Percentiles rank a stretch among this genome's conserved stretches.
Evolutionary conservation across 1,140 invertebrate genomes (phyloP).

Genomic region (Drosophila rhopaloa): DNA sequence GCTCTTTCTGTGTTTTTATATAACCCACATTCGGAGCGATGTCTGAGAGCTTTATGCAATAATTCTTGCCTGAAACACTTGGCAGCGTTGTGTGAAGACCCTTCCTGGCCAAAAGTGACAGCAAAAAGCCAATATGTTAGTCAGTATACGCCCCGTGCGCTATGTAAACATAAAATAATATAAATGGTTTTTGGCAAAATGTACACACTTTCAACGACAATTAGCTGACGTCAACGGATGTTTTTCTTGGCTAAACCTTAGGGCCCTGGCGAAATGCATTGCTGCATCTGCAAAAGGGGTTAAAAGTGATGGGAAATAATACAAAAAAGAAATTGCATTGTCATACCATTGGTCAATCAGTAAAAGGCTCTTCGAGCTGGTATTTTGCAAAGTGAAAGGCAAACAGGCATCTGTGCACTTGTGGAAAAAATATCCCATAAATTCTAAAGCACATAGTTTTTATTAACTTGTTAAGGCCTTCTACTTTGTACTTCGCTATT

Average conservation of each 20-base stretch:
- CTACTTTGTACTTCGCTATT: neutral
- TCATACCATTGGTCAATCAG: slow-evolving; percentile 63
- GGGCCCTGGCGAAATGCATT: slow-evolving; percentile 16
- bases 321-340: slow-evolving; percentile 59
- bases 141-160: slow-evolving; percentile 35
- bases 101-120: slow-evolving; percentile 19
- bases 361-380: slow-evolving; percentile 44
- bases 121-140: slow-evolving; percentile 32
- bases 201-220: slow-evolving; percentile 17
- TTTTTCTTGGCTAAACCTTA: slow-evolving; percentile 21
- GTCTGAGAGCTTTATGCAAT: slow-evolving; percentile 51
- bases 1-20: slow-evolving; percentile 50
- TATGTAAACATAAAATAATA: slow-evolving; percentile 31
- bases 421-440: slow-evolving; percentile 7
- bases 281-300: slow-evolving; percentile 25
- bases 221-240: slow-evolving; percentile 12
- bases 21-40: slow-evolving; percentile 66
- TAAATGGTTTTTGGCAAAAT: slow-evolving; percentile 12
- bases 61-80: slow-evolving; percentile 23
- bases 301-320: slow-evolving; percentile 20
- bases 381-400: slow-evolving; percentile 71
- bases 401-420: slow-evolving; percentile 24
- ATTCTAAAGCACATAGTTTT: slow-evolving; percentile 18
- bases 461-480: neutral
- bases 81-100: slow-evolving; percentile 5